Conservation (phyloP, 2,888 invertebrate species). For the Odontomyia ornata region DNA sequence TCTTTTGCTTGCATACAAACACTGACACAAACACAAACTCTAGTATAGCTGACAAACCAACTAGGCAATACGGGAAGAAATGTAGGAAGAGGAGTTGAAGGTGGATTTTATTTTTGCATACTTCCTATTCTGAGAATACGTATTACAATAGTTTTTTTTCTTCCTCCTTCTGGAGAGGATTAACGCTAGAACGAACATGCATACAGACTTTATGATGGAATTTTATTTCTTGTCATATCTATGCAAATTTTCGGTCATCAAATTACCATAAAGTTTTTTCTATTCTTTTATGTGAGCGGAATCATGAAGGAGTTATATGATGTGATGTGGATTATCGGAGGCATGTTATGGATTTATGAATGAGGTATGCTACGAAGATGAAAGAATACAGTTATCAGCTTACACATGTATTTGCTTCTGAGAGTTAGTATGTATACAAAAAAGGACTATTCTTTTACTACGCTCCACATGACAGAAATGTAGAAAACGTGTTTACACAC, state of each 20-base stretch:
- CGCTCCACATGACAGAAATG: no score
- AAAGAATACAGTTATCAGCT: background rate
- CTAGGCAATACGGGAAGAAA: background rate
- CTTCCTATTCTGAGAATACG: background rate
- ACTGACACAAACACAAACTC: no score
- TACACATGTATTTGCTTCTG: background rate
- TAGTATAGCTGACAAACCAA: background rate
- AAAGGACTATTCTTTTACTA: no score
- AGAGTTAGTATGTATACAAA: no score
- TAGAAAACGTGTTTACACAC: no score
- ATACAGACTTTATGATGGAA: slow-evolving; percentile 36
- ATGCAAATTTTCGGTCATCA: slow-evolving; percentile 42
- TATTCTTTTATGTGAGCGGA: background rate
- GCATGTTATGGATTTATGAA: slow-evolving; percentile 14
- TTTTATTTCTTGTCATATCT: slow-evolving; percentile 43
- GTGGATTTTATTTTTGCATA: slow-evolving; percentile 18
- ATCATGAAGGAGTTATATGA: background rate
- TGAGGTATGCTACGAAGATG: background rate
- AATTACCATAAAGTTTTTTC: slow-evolving; percentile 40
- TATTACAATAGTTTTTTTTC: background rate
- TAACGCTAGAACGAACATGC: slow-evolving; percentile 33
- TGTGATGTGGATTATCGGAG: background rate
- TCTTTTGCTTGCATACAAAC: no score
- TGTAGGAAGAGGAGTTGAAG: background rate
- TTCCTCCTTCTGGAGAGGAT: no score